These are phyloP conservation scores for Fabriciana adippe DNA, from an alignment of 2,888 invertebrate species.

Conservation along the genomic window DNA sequence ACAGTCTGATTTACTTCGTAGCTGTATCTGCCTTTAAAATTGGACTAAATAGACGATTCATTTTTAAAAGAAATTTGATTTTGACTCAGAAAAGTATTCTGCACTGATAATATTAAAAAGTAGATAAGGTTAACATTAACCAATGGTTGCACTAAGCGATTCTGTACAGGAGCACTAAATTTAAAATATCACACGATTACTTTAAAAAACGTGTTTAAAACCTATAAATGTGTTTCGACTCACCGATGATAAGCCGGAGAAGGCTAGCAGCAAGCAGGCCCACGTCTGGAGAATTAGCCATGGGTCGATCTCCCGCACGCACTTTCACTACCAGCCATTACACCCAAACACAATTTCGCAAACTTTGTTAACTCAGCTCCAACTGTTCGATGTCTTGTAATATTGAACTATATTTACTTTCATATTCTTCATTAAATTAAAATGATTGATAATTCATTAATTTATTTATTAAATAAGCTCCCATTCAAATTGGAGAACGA, in stretches of 20 bases:
- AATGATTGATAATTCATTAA: constrained; percentile 24
- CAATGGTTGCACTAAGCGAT: no score
- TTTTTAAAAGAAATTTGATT: no score
- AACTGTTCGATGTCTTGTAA: constrained; percentile 22
- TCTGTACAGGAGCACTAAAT: no score
- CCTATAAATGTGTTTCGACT: constrained; percentile 55
- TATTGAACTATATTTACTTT: constrained; percentile 20
- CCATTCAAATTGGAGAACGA: constrained; percentile 28
- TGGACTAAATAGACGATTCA: no score
- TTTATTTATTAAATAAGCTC: constrained; percentile 32
- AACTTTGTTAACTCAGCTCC: constrained; percentile 37
- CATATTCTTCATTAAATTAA: constrained; percentile 17
- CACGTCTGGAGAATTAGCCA: constrained; percentile 83
- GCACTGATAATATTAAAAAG: no score
- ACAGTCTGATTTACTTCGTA: no score
- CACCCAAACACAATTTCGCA: constrained; percentile 48
- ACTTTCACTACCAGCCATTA: constrained; percentile 66
- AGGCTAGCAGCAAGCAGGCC: constrained; percentile 83
- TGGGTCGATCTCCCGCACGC: constrained; percentile 68
- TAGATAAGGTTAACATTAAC: no score
- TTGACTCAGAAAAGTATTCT: no score
- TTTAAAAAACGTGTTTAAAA: not conserved
- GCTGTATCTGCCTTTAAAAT: no score
- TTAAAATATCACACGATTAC: not conserved
- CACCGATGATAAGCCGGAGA: constrained; percentile 84